A percentile compares a stretch with the other conserved stretches of the same genome.
Conservation (phyloP, 37 sponge, comb jelly and placozoan genomes). For the Beroe forskalii region DNA sequence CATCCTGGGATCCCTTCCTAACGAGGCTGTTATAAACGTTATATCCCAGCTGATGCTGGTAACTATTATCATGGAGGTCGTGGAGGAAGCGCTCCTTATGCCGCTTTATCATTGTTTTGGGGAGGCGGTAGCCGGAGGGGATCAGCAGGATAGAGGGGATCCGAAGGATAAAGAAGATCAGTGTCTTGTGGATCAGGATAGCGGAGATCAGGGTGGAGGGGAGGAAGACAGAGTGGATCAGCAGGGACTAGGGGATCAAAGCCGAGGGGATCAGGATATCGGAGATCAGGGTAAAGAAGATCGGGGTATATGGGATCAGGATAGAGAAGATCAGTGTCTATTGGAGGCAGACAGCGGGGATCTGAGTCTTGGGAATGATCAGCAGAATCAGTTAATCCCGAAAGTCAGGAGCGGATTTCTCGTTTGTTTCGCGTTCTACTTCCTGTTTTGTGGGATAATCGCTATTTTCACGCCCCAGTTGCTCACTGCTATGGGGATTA, state of each 20-base stretch:
- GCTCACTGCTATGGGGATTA: background rate
- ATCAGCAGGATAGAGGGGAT: no score
- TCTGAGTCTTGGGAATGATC: no score
- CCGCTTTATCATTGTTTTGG: background rate
- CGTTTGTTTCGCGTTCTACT: background rate
- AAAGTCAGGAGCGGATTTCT: constrained; percentile 11
- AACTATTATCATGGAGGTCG: constrained; percentile 7
- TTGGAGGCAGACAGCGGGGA: no score
- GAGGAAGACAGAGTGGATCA: no score
- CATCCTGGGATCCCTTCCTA: background rate
- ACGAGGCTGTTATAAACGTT: background rate
- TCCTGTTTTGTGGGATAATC: background rate
- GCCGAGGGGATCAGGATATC: no score
- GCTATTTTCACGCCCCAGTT: constrained; percentile 19
- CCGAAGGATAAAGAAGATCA: no score
- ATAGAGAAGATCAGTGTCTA: no score
- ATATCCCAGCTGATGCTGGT: background rate
- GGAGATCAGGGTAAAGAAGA: no score
- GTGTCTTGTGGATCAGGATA: no score
- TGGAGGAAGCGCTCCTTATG: constrained; percentile 15
- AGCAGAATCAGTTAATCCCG: background rate
- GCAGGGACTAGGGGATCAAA: no score
- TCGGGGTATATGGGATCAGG: no score
- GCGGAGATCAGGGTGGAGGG: no score
- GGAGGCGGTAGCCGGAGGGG: background rate